Evolutionary conservation across 2,888 invertebrate genomes (phyloP).

Genomic region (Meteorus cinctellus): DNA sequence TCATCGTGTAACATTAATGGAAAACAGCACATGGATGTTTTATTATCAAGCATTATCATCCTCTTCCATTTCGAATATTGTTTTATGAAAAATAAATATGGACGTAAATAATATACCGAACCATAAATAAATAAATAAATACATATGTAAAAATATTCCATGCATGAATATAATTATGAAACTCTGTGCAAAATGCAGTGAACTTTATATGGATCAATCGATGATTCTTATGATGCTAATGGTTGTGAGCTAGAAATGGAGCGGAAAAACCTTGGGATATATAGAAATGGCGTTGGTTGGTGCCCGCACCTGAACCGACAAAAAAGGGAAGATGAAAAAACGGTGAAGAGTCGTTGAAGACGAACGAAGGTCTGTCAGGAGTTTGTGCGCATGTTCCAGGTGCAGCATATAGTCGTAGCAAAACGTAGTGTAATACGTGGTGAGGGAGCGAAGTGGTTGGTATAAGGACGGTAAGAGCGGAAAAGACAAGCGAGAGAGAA

Average conservation of each 20-base stretch:
- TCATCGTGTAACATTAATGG: no score
- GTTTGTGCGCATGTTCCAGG: conserved; percentile 38
- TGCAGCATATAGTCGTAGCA: conserved; percentile 30
- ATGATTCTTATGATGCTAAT: conserved; percentile 14
- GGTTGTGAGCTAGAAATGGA: conserved; percentile 34
- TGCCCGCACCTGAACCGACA: conserved; percentile 54
- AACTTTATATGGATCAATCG: conserved; percentile 7
- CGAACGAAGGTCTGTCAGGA: conserved; percentile 39
- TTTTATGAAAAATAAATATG: no score
- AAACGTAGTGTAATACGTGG: conserved; percentile 27
- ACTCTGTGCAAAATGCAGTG: no score
- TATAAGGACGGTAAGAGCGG: conserved; percentile 51
- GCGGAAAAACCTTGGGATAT: conserved; percentile 39
- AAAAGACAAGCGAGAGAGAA: conserved; percentile 31
- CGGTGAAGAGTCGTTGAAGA: conserved; percentile 36
- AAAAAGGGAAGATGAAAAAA: conserved; percentile 36
- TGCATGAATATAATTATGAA: no score
- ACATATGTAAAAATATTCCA: no score
- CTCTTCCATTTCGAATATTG: no score
- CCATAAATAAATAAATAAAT: no score
- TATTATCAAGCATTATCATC: no score
- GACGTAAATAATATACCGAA: no score
- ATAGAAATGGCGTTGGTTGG: conserved; percentile 31
- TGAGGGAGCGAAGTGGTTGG: conserved; percentile 28
- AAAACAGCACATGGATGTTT: no score